Conservation (phyloP, 2,797 vertebrate genomes). For the Alectoris magna region DNA sequence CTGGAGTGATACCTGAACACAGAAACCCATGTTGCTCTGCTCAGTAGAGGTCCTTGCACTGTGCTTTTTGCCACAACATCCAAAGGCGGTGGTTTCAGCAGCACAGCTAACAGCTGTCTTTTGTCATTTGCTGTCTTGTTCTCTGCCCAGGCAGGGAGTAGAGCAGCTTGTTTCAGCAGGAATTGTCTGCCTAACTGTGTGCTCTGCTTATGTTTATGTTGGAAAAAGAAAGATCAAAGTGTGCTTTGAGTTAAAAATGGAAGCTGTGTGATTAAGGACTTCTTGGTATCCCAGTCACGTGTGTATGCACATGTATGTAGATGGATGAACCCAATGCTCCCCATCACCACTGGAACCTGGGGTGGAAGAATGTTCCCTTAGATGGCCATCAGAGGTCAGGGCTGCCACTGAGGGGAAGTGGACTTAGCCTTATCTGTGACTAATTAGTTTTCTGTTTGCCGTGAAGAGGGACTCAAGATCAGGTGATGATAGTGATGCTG, state of each 20-base stretch:
- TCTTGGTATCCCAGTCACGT: background rate
- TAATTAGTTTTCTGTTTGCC: background rate
- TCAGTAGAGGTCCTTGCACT: background rate
- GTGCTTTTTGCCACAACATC: background rate
- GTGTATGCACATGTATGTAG: background rate
- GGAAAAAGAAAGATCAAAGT: conserved; percentile 54
- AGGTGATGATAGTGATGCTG: background rate
- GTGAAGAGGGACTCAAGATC: background rate
- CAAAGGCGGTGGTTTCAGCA: background rate
- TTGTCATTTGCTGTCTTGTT: conserved; percentile 3
- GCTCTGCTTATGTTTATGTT: conserved; percentile 46
- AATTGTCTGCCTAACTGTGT: conserved; percentile 7
- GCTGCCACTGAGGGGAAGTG: conserved; percentile 27
- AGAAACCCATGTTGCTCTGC: background rate
- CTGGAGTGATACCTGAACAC: background rate
- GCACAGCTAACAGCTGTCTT: conserved; percentile 5
- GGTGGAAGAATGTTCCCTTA: conserved; percentile 1
- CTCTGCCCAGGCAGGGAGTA: background rate
- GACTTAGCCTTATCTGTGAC: background rate
- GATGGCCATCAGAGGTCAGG: conserved; percentile 51
- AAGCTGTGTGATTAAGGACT: background rate
- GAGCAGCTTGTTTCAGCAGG: conserved; percentile 3
- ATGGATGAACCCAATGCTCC: background rate
- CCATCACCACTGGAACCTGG: fast-evolving
- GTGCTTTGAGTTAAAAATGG: background rate